Percentiles rank a stretch among this genome's conserved stretches.
Evolutionary conservation across 1,140 invertebrate species (phyloP).

Genomic region (Drosophila sechellia): DNA sequence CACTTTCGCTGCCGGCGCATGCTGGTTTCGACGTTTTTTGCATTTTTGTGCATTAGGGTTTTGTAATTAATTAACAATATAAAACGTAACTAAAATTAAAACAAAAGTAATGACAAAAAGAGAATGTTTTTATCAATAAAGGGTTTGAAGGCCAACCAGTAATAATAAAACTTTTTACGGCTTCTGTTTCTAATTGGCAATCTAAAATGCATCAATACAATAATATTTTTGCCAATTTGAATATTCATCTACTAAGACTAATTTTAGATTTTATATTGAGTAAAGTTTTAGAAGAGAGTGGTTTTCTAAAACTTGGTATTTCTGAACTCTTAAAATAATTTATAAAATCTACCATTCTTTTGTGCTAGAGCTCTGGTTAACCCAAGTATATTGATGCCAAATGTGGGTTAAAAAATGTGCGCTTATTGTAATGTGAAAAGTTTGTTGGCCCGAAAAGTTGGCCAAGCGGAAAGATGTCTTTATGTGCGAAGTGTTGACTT

Average conservation of each 20-base stretch:
- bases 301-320: not conserved
- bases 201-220: not conserved
- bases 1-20: conserved; percentile 8
- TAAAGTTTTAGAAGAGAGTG: too few species aligned
- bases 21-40: conserved; percentile 53
- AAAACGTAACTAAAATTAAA: conserved; percentile 66
- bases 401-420: conserved; percentile 21
- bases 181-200: not conserved
- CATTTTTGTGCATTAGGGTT: conserved; percentile 78
- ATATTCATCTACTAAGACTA: too few species aligned
- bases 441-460: conserved; percentile 27
- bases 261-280: too few species aligned
- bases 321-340: not conserved
- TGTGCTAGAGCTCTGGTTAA: not conserved
- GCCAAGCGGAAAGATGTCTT: conserved; percentile 15
- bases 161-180: too few species aligned
- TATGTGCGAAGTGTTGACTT: conserved; percentile 32
- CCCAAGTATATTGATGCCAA: conserved; percentile 3
- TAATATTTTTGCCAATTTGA: too few species aligned
- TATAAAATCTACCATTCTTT: not conserved
- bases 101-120: conserved; percentile 49
- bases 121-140: not conserved
- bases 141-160: not conserved
- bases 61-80: conserved; percentile 71
- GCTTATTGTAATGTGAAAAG: conserved; percentile 27